These are phyloP conservation scores for Perithous albicinctus DNA, from an alignment of 2,888 invertebrate species.

Conservation along the genomic window DNA sequence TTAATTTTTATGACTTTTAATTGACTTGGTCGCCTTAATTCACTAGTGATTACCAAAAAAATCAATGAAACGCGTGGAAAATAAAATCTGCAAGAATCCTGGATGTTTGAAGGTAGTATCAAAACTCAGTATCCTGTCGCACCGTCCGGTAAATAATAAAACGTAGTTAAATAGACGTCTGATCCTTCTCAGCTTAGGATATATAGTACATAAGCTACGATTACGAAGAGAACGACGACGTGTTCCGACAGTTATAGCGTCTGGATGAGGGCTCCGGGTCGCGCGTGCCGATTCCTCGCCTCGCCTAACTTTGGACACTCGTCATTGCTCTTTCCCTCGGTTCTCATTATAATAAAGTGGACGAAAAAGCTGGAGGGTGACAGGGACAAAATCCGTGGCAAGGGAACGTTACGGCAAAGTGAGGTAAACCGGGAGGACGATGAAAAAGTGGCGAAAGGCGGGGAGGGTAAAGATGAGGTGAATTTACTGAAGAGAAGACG, in stretches of 20 bases:
- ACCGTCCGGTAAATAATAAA: slow-evolving; percentile 23
- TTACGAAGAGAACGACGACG: slow-evolving; percentile 4
- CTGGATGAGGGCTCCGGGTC: slow-evolving; percentile 2
- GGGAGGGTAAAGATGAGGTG: background rate
- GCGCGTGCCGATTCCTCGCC: slow-evolving; percentile 42
- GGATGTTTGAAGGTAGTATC: background rate
- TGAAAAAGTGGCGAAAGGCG: slow-evolving; percentile 4
- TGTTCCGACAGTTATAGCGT: slow-evolving; percentile 6
- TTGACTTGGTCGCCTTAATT: no score
- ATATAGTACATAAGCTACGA: background rate
- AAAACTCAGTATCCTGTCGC: background rate
- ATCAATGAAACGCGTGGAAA: background rate
- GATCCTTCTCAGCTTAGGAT: background rate
- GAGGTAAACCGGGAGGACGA: slow-evolving; percentile 2
- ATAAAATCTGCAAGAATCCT: background rate
- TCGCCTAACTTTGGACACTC: slow-evolving; percentile 33
- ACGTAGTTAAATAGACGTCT: background rate
- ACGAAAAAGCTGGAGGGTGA: slow-evolving; percentile 9
- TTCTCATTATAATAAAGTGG: slow-evolving; percentile 52
- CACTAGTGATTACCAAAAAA: background rate
- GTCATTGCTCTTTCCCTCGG: slow-evolving; percentile 33
- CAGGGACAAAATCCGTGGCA: background rate
- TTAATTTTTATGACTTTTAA: no score
- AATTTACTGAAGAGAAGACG: slow-evolving; percentile 27
- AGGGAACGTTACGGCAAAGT: background rate